These are phyloP conservation scores for Synchiropus splendidus DNA, from an alignment of 2,113 vertebrate genomes.

Conservation along the genomic window DNA sequence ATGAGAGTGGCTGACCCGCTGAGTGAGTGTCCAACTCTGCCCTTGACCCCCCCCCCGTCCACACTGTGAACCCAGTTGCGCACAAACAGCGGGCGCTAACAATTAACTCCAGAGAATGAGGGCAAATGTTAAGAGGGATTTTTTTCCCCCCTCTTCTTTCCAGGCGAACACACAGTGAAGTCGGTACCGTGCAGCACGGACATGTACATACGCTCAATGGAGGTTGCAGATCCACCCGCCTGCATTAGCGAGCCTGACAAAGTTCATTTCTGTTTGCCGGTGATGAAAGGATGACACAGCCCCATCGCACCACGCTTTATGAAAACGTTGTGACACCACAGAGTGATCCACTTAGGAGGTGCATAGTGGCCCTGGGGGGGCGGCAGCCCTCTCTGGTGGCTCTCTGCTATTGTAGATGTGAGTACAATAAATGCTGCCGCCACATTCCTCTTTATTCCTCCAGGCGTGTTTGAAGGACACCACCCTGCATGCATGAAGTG, in stretches of 20 bases:
- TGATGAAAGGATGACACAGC: constrained; percentile 48
- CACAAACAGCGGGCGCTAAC: constrained; percentile 27
- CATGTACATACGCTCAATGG: constrained; percentile 3
- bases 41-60: constrained; percentile 31
- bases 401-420: constrained; percentile 19
- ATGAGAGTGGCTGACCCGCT: constrained; percentile 46
- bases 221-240: constrained; percentile 33
- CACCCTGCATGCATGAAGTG: background rate
- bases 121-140: constrained; percentile 6
- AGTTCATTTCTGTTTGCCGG: constrained; percentile 39
- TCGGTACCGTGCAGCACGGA: background rate
- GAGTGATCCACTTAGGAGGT: constrained; percentile 57
- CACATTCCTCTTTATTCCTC: constrained; percentile 8
- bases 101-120: background rate
- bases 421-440: constrained; percentile 23
- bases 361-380: constrained; percentile 44
- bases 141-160: background rate
- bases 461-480: constrained; percentile 1
- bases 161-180: background rate
- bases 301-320: constrained; percentile 38
- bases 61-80: constrained; percentile 17
- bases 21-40: constrained; percentile 35
- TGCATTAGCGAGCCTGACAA: constrained; percentile 54
- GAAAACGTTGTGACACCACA: constrained; percentile 52
- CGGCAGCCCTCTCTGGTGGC: constrained; percentile 26